Conservation (phyloP, 1,140 invertebrate genomes). For the Aphelenchoides fujianensis region DNA sequence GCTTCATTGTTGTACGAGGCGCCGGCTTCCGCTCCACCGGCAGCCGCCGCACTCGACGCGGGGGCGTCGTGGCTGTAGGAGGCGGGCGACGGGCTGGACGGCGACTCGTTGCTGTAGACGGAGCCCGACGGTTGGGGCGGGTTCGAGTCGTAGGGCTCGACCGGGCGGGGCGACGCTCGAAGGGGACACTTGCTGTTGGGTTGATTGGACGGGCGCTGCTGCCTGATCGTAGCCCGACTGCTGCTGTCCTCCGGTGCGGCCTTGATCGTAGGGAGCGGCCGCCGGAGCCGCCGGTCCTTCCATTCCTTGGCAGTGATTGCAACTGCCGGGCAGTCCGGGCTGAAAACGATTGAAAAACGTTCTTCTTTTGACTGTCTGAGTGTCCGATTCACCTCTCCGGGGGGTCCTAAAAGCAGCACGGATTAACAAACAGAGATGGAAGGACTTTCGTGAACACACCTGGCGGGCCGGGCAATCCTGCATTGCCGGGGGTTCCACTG, state of each 20-base stretch:
- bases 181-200: not conserved
- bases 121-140: slow-evolving; percentile 14
- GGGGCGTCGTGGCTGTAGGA: slow-evolving; percentile 5
- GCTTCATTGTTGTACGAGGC: not conserved
- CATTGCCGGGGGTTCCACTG: slow-evolving; percentile 39
- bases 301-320: slow-evolving; percentile 41
- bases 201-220: not conserved
- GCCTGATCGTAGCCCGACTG: slow-evolving; percentile 13
- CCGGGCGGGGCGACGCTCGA: not conserved
- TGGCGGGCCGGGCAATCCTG: slow-evolving; percentile 44
- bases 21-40: not conserved
- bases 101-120: not conserved
- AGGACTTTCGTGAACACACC: slow-evolving; percentile 16
- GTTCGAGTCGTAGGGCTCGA: not conserved
- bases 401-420: not conserved
- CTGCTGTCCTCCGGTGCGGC: slow-evolving; percentile 2
- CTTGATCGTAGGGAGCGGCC: slow-evolving; percentile 23
- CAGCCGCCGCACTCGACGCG: not conserved
- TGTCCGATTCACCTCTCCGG: not conserved
- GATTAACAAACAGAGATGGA: no score
- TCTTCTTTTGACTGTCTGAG: not conserved
- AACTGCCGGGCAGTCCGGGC: slow-evolving; percentile 39
- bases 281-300: slow-evolving; percentile 10
- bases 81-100: not conserved
- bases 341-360: slow-evolving; percentile 29